A percentile compares a stretch with the other conserved stretches of the same genome.
Evolutionary conservation across 2,113 vertebrate genomes (phyloP).

Genomic region (Heptranchias perlo): DNA sequence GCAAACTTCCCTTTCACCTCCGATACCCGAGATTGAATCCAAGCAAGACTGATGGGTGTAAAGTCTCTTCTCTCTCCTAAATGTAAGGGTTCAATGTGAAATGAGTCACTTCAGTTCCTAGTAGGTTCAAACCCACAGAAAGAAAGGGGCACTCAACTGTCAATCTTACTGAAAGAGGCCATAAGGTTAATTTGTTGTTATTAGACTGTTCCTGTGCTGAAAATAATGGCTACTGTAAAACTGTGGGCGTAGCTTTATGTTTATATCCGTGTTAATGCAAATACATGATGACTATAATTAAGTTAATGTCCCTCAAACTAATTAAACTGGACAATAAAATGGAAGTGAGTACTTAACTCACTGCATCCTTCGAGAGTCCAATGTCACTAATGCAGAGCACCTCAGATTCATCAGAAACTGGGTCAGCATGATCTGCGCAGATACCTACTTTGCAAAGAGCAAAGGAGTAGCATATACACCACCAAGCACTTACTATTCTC

Average conservation of each 20-base stretch:
- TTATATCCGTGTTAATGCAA: neutral
- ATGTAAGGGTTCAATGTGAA: neutral
- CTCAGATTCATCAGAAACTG: neutral
- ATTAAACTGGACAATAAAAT: constrained; percentile 10
- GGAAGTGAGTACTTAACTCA: neutral
- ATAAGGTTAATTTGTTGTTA: neutral
- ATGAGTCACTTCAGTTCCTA: neutral
- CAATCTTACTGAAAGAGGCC: neutral
- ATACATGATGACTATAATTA: neutral
- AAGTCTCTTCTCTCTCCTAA: neutral
- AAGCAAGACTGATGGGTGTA: neutral
- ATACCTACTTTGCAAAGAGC: neutral
- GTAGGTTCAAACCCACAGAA: neutral
- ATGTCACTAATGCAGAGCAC: neutral
- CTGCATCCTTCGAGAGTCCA: neutral
- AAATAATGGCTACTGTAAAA: neutral
- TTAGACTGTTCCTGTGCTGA: neutral
- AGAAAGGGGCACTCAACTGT: neutral
- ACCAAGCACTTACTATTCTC: neutral
- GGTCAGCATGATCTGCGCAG: no score
- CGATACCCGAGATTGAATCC: neutral
- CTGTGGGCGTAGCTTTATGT: neutral
- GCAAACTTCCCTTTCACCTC: neutral
- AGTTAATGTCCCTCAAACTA: neutral
- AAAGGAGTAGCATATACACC: neutral